These are phyloP conservation scores for Excalfactoria chinensis DNA, from an alignment of 2,113 vertebrate genomes.

Conservation along the genomic window DNA sequence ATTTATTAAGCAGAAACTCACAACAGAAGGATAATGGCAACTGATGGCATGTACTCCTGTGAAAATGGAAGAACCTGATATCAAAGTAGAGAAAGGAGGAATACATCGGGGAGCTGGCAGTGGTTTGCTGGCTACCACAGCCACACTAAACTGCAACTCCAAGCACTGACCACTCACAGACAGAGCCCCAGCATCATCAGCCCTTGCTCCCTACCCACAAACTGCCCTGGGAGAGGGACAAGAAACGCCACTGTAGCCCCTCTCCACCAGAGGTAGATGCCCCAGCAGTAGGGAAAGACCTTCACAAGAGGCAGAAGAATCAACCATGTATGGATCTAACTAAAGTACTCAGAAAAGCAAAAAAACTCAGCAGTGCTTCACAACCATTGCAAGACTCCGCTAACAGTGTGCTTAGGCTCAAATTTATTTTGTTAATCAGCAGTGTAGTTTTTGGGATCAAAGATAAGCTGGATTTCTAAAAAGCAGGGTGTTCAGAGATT, in stretches of 20 bases:
- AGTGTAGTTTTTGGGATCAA: background rate
- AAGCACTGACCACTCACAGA: background rate
- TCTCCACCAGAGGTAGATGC: background rate
- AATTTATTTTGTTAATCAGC: background rate
- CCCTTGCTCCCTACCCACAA: background rate
- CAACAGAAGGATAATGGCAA: background rate
- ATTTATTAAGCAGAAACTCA: background rate
- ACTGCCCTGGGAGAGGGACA: background rate
- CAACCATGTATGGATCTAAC: background rate
- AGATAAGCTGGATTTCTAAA: background rate
- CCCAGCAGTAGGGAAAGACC: background rate
- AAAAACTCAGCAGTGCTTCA: background rate
- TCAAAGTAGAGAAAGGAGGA: background rate
- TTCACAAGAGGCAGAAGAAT: background rate
- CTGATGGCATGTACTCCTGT: background rate
- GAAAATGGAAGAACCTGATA: background rate
- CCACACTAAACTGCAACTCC: too few species aligned
- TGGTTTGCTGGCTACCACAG: background rate
- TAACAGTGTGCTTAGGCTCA: background rate
- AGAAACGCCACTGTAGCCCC: background rate
- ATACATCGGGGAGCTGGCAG: too few species aligned
- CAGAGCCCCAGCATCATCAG: background rate
- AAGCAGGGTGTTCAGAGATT: background rate
- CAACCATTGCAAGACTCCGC: background rate
- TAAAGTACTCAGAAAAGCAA: background rate